Percentiles rank a stretch among this genome's conserved stretches.
phyloP scores from a whole-genome alignment of 64 coral and sea anemone species.

The Actinia equina region DNA sequence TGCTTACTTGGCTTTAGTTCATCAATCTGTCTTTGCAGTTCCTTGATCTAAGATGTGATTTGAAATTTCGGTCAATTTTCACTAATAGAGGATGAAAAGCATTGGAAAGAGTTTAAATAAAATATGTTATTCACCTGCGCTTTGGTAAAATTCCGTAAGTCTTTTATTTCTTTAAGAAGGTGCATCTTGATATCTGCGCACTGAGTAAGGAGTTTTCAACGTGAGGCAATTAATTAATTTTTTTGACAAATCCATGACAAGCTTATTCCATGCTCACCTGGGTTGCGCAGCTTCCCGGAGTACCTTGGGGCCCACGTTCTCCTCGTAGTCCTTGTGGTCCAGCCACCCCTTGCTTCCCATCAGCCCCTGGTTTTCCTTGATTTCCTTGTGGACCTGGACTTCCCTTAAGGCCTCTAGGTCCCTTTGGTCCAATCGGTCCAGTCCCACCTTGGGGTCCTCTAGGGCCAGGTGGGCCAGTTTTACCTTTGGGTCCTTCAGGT shows the following conservation, averaged over 20 bases:
- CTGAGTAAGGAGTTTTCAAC: background rate
- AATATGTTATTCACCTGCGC: background rate
- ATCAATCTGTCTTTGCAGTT: background rate
- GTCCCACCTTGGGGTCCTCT: background rate
- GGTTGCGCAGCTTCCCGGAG: background rate
- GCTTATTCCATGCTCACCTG: background rate
- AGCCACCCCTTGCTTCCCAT: background rate
- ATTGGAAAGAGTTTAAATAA: background rate
- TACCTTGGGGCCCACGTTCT: background rate
- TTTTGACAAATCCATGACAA: background rate
- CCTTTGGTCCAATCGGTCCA: background rate
- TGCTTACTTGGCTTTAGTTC: background rate
- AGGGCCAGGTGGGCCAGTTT: background rate
- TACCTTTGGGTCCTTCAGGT: background rate
- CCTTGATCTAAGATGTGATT: background rate
- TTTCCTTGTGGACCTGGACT: background rate
- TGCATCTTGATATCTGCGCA: background rate
- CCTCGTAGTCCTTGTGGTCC: background rate
- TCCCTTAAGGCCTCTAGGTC: slow-evolving; percentile 13
- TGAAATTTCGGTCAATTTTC: background rate
- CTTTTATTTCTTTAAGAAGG: slow-evolving; percentile 9
- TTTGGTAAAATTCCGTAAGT: background rate
- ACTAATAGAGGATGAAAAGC: background rate
- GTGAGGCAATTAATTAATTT: background rate
- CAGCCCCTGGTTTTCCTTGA: background rate